phyloP scores from a whole-genome alignment of 1,140 invertebrate genomes.

The Brachionus manjavacas region DNA sequence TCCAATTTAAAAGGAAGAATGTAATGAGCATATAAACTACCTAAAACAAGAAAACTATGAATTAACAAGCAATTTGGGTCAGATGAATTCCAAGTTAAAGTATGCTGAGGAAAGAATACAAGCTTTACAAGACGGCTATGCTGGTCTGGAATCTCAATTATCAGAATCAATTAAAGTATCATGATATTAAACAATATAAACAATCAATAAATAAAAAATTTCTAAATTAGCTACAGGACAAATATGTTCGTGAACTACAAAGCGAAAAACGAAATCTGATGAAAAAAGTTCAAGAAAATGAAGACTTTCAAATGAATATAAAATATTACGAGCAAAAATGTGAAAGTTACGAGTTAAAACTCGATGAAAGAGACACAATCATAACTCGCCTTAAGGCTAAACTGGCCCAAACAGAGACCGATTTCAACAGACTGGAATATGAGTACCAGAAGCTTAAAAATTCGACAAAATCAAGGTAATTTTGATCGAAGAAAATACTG shows the following conservation, averaged over 20 bases:
- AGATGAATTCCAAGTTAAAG: neutral
- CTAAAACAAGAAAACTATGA: slow-evolving; percentile 34
- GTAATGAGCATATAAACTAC: slow-evolving; percentile 10
- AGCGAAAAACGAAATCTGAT: neutral
- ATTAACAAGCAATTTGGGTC: neutral
- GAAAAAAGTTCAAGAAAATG: slow-evolving; percentile 24
- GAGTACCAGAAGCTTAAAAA: slow-evolving; percentile 28
- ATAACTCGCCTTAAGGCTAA: slow-evolving; percentile 8
- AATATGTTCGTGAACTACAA: slow-evolving; percentile 34
- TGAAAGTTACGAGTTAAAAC: slow-evolving; percentile 23
- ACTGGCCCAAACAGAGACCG: neutral
- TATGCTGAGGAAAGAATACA: slow-evolving; percentile 27
- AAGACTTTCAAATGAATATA: slow-evolving; percentile 37
- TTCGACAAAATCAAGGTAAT: neutral
- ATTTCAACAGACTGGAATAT: slow-evolving; percentile 3
- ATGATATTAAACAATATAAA: neutral
- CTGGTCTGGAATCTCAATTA: slow-evolving; percentile 6
- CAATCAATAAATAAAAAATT: neutral
- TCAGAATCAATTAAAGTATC: slow-evolving; percentile 22
- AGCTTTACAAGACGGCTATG: neutral
- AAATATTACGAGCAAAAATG: slow-evolving; percentile 37
- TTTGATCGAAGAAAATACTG: neutral
- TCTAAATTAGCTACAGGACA: neutral
- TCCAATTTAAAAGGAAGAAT: slow-evolving; percentile 16
- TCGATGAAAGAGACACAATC: slow-evolving; percentile 20